Conservation (phyloP, 2,888 invertebrate species). For the Scelioninae gen. 2 region DNA sequence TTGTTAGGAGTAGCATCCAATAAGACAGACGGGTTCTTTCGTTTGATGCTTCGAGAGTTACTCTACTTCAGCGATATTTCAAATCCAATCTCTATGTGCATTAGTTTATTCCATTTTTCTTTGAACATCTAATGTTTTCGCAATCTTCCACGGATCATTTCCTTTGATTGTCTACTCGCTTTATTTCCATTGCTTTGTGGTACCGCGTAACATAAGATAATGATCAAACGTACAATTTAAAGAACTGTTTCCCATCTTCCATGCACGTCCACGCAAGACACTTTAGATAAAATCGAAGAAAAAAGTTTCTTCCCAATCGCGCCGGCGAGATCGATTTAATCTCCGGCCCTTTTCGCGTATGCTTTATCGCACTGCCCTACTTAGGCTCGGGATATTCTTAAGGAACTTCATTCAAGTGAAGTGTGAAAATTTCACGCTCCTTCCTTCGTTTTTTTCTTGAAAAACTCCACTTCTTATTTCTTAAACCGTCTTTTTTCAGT, state of each 20-base stretch:
- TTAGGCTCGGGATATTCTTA: constrained; percentile 49
- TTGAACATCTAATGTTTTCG: constrained; percentile 63
- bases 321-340: constrained; percentile 40
- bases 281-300: neutral
- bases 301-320: constrained; percentile 12
- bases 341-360: constrained; percentile 36
- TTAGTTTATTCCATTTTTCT: constrained; percentile 64
- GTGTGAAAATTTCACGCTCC: constrained; percentile 50
- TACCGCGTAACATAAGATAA: constrained; percentile 9
- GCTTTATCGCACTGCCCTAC: constrained; percentile 43
- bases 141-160: constrained; percentile 49
- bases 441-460: constrained; percentile 24
- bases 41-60: too few species aligned
- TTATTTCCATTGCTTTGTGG: constrained; percentile 30
- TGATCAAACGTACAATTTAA: constrained; percentile 31
- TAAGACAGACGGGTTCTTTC: neutral
- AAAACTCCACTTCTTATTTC: constrained; percentile 47
- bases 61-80: constrained; percentile 17
- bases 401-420: constrained; percentile 54
- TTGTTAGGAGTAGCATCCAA: neutral
- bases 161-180: neutral
- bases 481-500: constrained; percentile 37
- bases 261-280: constrained; percentile 2
- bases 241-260: constrained; percentile 18
- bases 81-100: constrained; percentile 65